A percentile compares a stretch with the other conserved stretches of the same genome.
These are phyloP conservation scores for Coryphaenoides rupestris DNA, from an alignment of 2,113 vertebrate genomes.

Conservation along the genomic window DNA sequence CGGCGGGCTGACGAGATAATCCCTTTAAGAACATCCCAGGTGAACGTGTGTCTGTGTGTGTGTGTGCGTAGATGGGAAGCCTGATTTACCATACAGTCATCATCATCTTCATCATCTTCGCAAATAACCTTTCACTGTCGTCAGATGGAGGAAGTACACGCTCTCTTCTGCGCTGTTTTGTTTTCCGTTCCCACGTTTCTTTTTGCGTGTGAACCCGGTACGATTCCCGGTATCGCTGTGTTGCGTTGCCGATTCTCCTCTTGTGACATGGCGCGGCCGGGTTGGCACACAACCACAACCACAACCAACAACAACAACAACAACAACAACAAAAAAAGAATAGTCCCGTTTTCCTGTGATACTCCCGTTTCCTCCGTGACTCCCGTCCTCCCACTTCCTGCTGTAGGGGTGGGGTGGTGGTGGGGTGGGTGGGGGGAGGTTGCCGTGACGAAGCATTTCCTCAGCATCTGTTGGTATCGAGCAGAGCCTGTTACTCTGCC, in stretches of 20 bases:
- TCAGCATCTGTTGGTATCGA: slow-evolving; percentile 24
- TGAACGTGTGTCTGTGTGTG: slow-evolving; percentile 41
- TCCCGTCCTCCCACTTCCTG: slow-evolving; percentile 29
- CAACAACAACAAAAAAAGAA: too few relatives aligned
- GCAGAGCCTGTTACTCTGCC: slow-evolving; percentile 30
- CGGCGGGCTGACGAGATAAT: slow-evolving; percentile 51
- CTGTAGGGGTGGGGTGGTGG: too few relatives aligned
- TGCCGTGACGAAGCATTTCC: slow-evolving; percentile 23
- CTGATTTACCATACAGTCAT: too few relatives aligned
- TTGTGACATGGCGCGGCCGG: slow-evolving; percentile 19
- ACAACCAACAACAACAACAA: too few relatives aligned
- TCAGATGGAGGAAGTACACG: too few relatives aligned
- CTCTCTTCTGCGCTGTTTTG: not conserved
- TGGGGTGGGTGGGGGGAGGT: too few relatives aligned
- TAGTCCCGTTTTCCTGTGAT: too few relatives aligned
- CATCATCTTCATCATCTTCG: too few relatives aligned
- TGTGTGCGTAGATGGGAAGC: too few relatives aligned
- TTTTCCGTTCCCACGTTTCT: too few relatives aligned
- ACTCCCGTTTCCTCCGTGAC: slow-evolving; percentile 19
- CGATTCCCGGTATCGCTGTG: slow-evolving; percentile 21
- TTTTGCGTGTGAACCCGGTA: slow-evolving; percentile 25
- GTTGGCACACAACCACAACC: slow-evolving; percentile 44
- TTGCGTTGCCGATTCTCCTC: too few relatives aligned
- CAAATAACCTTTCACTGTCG: too few relatives aligned
- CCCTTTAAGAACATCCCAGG: slow-evolving; percentile 71